Base-by-base conservation (phyloP, 2,888 invertebrate species). In the Netelia melanura region DNA sequence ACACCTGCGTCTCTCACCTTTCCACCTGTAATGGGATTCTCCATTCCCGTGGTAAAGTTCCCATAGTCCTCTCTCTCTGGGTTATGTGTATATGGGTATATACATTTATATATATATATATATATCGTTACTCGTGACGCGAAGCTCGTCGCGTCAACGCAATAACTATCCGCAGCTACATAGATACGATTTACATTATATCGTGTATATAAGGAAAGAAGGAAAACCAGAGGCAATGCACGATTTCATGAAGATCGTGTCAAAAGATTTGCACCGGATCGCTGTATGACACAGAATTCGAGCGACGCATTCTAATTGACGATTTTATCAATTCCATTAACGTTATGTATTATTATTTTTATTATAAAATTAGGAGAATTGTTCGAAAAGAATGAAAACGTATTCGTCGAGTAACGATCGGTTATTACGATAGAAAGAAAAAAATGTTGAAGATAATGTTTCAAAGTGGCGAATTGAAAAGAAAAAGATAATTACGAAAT, bases 31-130 rank as follows among this genome's bases (percentile, higher is more conserved):
- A 90, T 90, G 86, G 87, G 89, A 90, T 89, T 89, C 89, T 89
- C 86, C 87, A 91, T 90, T 90, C 90, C 90, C 92, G 91, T 92
- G 92, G 92, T 92, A 92, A 92, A 92, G 91, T 92, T 92, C 92
- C 89, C 92, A 92, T 91, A 71, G 72, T 48, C 62, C 48, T 25
- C 56, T 56, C n/a, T 17, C 56, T 17, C 17, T n/a, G 56, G 21
- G 21, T 56, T 14, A 48, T 48, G 48, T 48, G 48, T 14, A 14
- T 30, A 38, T 38, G 5, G 25, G 5, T 64, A 64, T 38, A 30
- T 21, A 78, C 62, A 64, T 88, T 0, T 38, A n/a, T 30, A 38
- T 38, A n/a, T 61, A 8, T 64, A 64, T 38, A n/a, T 21, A 78
- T 65, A 64, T 88, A 90, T 89, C 88, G 86, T 87, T 88, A 86